Base-by-base conservation (phyloP, 2,113 vertebrate species). In the Lepisosteus oculatus region DNA sequence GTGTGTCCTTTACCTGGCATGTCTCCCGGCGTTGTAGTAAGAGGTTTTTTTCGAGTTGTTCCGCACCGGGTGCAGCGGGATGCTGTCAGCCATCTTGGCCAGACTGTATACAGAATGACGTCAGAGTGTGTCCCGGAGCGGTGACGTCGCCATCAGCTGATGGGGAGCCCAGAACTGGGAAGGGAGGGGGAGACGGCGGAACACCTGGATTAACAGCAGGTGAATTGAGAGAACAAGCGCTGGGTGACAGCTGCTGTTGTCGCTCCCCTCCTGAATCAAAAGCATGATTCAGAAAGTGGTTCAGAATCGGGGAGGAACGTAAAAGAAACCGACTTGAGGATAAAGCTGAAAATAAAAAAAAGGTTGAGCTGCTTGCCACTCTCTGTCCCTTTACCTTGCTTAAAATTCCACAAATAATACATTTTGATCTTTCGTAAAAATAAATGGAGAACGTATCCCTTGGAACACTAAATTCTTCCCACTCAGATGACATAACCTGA, bases 61-160 rank as follows among this genome's bases (percentile, higher is more conserved):
- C 76, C 84, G 87, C 17, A 92, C 87, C 8, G 85, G 88, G 78
- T 78, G 82, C 66, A 92, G 83, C 17, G 86, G 90, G 65, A 92
- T 90, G 56, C 81, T 86, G 11, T 92, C 91, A 81, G 88, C 90
- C 92, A 93, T 93, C 75, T 79, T 84, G 67, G 41, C 44, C 65
- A 68, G 72, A 15, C 73, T 44, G 61, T 57, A 43, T 68, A 51
- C 71, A 66, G 69, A 43, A 9, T 70, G 65, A 74, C 70, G 73
- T 72, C 73, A 61, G 17, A 7, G 8, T 43, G 41, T 59, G 43
- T 6, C 14, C 68, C 8, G 12, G 41, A 42, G 41, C 15, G 6
- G 14, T 70, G 55, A 68, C 66, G 68, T 15, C 2, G 3, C 11
- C 42, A 29, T 41, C 17, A 42, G 17, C 62, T 65, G 62, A 65